These are phyloP conservation scores for Solen grandis DNA, from an alignment of 1,140 invertebrate species.

Conservation along the genomic window DNA sequence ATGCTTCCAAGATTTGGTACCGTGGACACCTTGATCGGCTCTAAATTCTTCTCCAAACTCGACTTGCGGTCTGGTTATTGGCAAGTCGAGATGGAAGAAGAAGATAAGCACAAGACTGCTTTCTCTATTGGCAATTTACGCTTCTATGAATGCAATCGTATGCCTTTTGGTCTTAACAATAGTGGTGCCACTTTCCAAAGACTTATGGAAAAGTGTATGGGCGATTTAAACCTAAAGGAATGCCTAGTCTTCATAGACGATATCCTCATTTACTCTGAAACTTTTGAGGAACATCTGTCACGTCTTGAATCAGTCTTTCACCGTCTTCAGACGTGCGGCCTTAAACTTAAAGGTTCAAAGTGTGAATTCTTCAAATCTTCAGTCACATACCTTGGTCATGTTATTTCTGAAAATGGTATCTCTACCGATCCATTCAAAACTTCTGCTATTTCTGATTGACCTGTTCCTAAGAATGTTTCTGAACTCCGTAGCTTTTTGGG, in stretches of 20 bases:
- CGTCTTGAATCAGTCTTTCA: slow-evolving; percentile 38
- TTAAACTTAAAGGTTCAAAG: slow-evolving; percentile 42
- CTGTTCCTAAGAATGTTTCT: slow-evolving; percentile 62
- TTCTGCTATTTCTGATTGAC: slow-evolving; percentile 62
- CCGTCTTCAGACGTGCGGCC: slow-evolving; percentile 2
- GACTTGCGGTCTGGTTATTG: slow-evolving; percentile 78
- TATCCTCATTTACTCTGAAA: slow-evolving; percentile 39
- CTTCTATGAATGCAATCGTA: slow-evolving; percentile 35
- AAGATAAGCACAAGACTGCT: slow-evolving; percentile 74
- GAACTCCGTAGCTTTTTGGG: slow-evolving; percentile 68
- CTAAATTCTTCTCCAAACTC: slow-evolving; percentile 78
- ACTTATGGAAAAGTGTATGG: slow-evolving; percentile 56
- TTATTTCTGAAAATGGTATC: slow-evolving; percentile 62
- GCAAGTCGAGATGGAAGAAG: slow-evolving; percentile 61
- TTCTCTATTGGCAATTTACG: slow-evolving; percentile 27
- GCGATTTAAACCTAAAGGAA: slow-evolving; percentile 33
- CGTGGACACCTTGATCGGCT: slow-evolving; percentile 75
- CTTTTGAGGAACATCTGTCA: slow-evolving; percentile 27
- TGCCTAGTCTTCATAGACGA: slow-evolving; percentile 42
- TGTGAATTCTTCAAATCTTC: slow-evolving; percentile 74
- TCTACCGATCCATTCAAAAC: slow-evolving; percentile 64
- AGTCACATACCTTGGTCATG: slow-evolving; percentile 63
- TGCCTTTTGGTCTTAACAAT: slow-evolving; percentile 48
- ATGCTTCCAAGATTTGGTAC: slow-evolving; percentile 82
- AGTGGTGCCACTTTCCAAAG: slow-evolving; percentile 62